Conservation (phyloP, 92 coral and sea anemone genomes). For the Actinostola sp. region DNA sequence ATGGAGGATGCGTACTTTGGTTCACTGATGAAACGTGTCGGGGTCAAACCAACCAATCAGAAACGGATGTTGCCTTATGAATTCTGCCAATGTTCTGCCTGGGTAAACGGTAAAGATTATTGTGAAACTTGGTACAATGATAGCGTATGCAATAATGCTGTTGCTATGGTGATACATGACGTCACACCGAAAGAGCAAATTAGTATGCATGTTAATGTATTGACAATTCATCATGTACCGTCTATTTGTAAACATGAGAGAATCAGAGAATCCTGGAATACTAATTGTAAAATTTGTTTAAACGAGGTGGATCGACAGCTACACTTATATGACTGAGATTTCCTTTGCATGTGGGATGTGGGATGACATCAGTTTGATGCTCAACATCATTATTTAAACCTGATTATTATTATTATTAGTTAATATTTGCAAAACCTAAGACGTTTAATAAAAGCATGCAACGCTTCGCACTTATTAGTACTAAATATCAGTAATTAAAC, state of each 20-base stretch:
- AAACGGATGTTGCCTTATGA: neutral
- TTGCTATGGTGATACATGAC: constrained; percentile 14
- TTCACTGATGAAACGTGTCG: constrained; percentile 4
- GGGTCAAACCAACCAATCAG: constrained; percentile 8
- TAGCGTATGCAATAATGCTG: constrained; percentile 9
- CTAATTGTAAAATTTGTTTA: neutral
- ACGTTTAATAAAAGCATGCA: no score
- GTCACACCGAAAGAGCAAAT: constrained; percentile 7
- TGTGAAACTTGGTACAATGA: neutral
- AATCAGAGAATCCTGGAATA: neutral
- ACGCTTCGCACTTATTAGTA: no score
- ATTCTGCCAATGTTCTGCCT: neutral
- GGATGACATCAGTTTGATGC: no score
- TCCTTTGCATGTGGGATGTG: no score
- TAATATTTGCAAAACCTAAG: no score
- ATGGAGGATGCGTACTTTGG: constrained; percentile 36
- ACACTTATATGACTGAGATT: no score
- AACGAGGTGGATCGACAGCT: no score
- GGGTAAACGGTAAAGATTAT: neutral
- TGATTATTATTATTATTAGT: no score
- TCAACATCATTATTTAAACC: no score
- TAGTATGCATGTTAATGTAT: constrained; percentile 1
- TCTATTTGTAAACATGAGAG: constrained; percentile 10
- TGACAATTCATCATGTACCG: neutral
- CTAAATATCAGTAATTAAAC: no score